Percentiles rank a stretch among this genome's conserved stretches.
These are phyloP conservation scores for Heteractis magnifica DNA, from an alignment of 92 coral and sea anemone genomes.

Conservation along the genomic window DNA sequence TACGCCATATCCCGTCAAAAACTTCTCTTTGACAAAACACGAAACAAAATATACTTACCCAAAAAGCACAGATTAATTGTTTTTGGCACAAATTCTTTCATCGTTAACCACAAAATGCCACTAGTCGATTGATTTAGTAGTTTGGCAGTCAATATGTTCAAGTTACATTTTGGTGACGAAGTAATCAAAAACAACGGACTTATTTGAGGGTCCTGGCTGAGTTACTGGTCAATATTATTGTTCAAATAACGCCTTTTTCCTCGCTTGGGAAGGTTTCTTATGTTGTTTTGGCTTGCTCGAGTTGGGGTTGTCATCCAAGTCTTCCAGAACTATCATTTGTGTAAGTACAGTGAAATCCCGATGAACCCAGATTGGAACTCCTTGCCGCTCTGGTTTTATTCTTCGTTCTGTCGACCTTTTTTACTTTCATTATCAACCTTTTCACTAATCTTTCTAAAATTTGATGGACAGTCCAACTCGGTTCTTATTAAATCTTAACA, in stretches of 20 bases:
- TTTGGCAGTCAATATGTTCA: background rate
- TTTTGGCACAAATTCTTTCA: background rate
- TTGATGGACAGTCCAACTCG: constrained; percentile 22
- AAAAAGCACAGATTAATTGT: background rate
- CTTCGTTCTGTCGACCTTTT: constrained; percentile 5
- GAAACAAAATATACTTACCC: background rate
- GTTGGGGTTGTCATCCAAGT: background rate
- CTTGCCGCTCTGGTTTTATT: background rate
- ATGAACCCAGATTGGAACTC: constrained; percentile 11
- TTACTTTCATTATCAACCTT: background rate
- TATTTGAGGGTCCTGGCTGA: too few relatives aligned
- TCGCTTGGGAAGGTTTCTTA: background rate
- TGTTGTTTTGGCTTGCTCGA: background rate
- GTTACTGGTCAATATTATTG: background rate
- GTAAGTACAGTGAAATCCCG: background rate
- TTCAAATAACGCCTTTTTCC: background rate
- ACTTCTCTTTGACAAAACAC: too few relatives aligned
- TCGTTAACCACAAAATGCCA: background rate
- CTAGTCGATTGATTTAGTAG: background rate
- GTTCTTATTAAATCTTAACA: constrained; percentile 22
- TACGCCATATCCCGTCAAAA: too few relatives aligned
- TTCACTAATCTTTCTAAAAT: constrained; percentile 22
- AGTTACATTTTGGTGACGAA: too few relatives aligned
- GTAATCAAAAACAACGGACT: too few relatives aligned
- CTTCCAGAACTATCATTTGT: background rate